These are phyloP conservation scores for Oxyteleia sp. DNA, from an alignment of 2,888 invertebrate species.

Conservation along the genomic window DNA sequence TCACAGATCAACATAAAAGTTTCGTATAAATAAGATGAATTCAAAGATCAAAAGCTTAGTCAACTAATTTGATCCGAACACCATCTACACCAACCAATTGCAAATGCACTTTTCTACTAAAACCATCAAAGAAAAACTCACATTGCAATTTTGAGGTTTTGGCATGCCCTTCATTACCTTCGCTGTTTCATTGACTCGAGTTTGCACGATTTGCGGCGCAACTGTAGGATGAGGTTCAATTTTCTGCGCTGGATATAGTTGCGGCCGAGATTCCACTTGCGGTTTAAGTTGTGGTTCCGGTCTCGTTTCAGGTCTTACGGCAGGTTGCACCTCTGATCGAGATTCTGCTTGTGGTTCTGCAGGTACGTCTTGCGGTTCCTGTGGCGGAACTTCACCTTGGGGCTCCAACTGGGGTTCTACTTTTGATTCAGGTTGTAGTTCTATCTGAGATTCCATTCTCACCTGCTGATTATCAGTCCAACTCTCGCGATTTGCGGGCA, in stretches of 20 bases:
- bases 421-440: slow-evolving; percentile 44
- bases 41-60: too few relatives aligned
- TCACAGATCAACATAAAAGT: too few relatives aligned
- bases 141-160: slow-evolving; percentile 76
- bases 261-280: slow-evolving; percentile 10
- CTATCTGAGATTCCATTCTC: slow-evolving; percentile 49
- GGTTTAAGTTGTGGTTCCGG: slow-evolving; percentile 18
- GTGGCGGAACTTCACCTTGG: slow-evolving; percentile 28
- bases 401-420: slow-evolving; percentile 11
- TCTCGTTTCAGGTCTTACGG: slow-evolving; percentile 44
- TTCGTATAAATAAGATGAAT: too few relatives aligned
- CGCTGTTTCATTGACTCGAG: slow-evolving; percentile 65
- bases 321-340: slow-evolving; percentile 3
- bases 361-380: slow-evolving; percentile 25
- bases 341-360: slow-evolving; percentile 14
- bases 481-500: slow-evolving; percentile 77
- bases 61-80: too few relatives aligned
- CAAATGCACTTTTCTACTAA: not conserved
- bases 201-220: slow-evolving; percentile 73
- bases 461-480: slow-evolving; percentile 80
- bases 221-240: slow-evolving; percentile 75
- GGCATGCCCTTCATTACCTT: slow-evolving; percentile 75
- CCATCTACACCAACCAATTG: not conserved
- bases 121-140: slow-evolving; percentile 58
- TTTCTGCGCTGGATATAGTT: slow-evolving; percentile 27